A percentile compares a stretch with the other conserved stretches of the same genome.
Conservation (phyloP, 2,113 vertebrate species). For the Antechinus stuartii region DNA sequence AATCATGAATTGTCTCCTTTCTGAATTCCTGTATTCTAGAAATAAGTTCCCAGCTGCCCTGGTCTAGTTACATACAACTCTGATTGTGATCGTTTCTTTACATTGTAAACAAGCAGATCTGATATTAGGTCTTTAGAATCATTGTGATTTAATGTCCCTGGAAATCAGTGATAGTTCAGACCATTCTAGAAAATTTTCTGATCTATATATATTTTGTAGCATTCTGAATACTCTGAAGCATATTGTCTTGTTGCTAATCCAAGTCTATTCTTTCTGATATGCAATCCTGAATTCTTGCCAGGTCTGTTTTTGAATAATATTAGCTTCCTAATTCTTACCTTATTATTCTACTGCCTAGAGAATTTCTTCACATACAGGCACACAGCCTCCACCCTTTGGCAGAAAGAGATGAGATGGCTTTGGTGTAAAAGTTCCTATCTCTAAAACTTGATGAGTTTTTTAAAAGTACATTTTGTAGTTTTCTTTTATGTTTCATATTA, state of each 20-base stretch:
- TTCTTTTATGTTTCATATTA: neutral
- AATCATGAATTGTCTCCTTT: neutral
- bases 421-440: neutral
- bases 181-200: neutral
- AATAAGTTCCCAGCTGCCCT: neutral
- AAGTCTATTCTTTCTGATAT: neutral
- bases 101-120: neutral
- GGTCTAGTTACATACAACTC: neutral
- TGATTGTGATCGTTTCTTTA: slow-evolving; percentile 12
- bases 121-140: neutral
- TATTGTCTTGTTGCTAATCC: neutral
- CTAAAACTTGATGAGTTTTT: neutral
- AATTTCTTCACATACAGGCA: neutral
- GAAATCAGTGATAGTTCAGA: slow-evolving; percentile 3
- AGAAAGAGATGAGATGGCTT: neutral
- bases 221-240: neutral
- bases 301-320: neutral
- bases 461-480: neutral
- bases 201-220: neutral
- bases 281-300: neutral
- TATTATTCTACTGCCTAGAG: neutral
- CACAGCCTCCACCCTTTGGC: neutral
- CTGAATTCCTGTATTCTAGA: neutral
- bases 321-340: slow-evolving; percentile 37
- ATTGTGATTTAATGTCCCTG: neutral